phyloP scores from a whole-genome alignment of 2,113 vertebrate genomes.

The Engystomops pustulosus region DNA sequence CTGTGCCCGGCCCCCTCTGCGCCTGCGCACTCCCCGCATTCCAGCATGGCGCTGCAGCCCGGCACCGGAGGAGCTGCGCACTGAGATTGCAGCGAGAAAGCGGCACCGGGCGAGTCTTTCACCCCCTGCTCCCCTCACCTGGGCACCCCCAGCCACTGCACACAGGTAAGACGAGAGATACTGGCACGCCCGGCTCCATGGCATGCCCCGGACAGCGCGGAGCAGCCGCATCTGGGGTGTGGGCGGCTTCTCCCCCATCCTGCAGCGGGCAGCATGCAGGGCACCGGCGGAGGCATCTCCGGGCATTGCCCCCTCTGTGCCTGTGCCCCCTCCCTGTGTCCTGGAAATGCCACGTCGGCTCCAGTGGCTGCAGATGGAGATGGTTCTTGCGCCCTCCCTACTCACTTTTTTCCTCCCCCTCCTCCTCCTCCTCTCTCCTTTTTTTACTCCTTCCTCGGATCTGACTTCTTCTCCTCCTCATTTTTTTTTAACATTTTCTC shows the following conservation, averaged over 20 bases:
- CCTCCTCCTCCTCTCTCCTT: not conserved
- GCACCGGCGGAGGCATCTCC: too few relatives aligned
- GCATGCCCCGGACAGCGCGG: not conserved
- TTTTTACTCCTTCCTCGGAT: not conserved
- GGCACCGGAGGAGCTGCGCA: conserved; percentile 56
- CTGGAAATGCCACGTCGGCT: conserved; percentile 73
- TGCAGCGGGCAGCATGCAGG: too few relatives aligned
- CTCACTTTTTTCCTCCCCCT: not conserved
- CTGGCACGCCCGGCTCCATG: not conserved
- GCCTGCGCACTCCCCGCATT: conserved; percentile 65
- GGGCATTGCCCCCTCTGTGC: conserved; percentile 4
- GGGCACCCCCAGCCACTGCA: not conserved
- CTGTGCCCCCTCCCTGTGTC: conserved; percentile 38
- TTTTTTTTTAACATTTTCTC: conserved; percentile 56
- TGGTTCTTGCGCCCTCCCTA: conserved; percentile 31
- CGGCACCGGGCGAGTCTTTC: not conserved
- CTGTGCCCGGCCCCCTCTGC: conserved; percentile 26
- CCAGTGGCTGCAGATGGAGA: conserved; percentile 52
- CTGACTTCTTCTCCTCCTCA: conserved; percentile 63
- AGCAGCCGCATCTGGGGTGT: not conserved
- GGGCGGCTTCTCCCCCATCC: too few relatives aligned
- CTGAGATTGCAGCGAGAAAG: conserved; percentile 55
- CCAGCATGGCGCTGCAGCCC: conserved; percentile 66
- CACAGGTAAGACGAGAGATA: conserved; percentile 21
- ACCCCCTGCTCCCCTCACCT: not conserved